A percentile compares a stretch with the other conserved stretches of the same genome.
Evolutionary conservation across 2,888 invertebrate genomes (phyloP).

Genomic region (Euzophera pinguis): DNA sequence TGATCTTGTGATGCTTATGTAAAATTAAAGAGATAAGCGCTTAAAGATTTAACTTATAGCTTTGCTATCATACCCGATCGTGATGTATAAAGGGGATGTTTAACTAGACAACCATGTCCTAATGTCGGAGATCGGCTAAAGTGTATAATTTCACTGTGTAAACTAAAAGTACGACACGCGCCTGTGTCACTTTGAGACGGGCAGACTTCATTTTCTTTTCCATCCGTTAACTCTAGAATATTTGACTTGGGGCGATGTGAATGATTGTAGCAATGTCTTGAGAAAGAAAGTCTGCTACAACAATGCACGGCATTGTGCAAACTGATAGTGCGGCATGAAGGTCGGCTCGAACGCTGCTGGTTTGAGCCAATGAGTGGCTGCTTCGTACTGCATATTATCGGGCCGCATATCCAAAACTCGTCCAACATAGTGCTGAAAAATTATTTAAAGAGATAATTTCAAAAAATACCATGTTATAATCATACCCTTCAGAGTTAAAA

Average conservation of each 20-base stretch:
- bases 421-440: background rate
- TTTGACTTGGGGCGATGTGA: background rate
- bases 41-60: background rate
- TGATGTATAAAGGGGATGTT: background rate
- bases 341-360: background rate
- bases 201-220: background rate
- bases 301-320: background rate
- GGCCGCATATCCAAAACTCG: background rate
- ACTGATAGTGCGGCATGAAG: background rate
- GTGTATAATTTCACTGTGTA: background rate
- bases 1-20: too few relatives aligned
- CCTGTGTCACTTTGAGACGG: background rate
- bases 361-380: background rate
- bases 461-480: too few relatives aligned
- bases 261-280: background rate
- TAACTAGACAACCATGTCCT: constrained; percentile 8
- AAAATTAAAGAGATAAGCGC: too few relatives aligned
- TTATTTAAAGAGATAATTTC: background rate
- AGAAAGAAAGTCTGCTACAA: background rate
- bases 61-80: background rate
- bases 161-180: background rate
- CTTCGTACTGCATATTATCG: background rate
- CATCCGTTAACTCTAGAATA: background rate
- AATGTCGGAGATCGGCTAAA: background rate
- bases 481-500: too few relatives aligned